Base-by-base conservation (phyloP, 1,140 invertebrate species). In the Danaus melanippus region DNA sequence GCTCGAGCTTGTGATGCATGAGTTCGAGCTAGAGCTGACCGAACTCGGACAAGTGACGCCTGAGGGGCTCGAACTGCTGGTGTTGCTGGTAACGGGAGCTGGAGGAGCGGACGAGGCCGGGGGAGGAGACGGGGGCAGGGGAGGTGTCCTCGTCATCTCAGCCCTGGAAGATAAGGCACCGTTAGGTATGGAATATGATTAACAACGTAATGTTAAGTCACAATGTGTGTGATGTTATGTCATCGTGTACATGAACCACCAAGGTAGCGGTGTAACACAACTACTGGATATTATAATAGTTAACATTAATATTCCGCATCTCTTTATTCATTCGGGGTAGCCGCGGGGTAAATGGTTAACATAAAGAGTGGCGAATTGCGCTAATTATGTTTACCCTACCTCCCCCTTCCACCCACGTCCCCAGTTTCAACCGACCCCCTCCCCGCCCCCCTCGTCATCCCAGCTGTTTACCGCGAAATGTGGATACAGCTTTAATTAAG, bases 31-130 rank as follows among this genome's bases (percentile, higher is more conserved):
- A 32, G 32, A 41, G 46, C 32, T 41, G 12, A 42, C 11, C 44
- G 49, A 15, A 12, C 41, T 52, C 42, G 50, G 42, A 10, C 11
- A 10, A 10, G 32, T 40, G 6, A 50, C 21, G 12, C 21, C 10
- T 15, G 32, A 21, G 1, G 45, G 11, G 42, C 42, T 48, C 10
- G 41, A 42, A 9, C 50, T 42, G 54, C 42, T 46, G 8, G 50
- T 47, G 9, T 56, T 51, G 60, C 48, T 43, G 9, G 56, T 48
- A 21, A 60, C 54, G 10, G 67, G 62, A 17, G 71, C 66, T 9
- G 76, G 60, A 7, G 76, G 71, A 56, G 82, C 75, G 1, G 82
- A 79, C 8, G 76, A 74, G 45, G 76, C 76, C 7, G 77, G 77
- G 39, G 79, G 74, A 11, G 81, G 76, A 8, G 79, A 81, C 10